Evolutionary conservation across 2,797 vertebrate species (phyloP).

Genomic region (Odontamblyopus rebecca): DNA sequence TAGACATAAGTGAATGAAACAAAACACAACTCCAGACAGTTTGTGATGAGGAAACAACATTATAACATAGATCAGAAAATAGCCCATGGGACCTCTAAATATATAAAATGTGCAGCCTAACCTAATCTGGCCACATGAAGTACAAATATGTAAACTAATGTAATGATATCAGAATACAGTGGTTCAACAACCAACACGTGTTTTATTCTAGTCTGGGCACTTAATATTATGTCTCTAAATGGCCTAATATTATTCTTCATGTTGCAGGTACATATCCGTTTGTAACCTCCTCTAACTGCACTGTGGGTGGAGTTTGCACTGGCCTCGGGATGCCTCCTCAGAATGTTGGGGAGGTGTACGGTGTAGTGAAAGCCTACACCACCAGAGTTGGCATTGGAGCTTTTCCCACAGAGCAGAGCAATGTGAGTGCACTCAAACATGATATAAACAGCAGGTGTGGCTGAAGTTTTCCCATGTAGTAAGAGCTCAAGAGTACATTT

Average conservation of each 20-base stretch:
- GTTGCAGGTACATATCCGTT: conserved; percentile 93
- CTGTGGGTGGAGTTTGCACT: conserved; percentile 96
- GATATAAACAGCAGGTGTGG: too few species aligned
- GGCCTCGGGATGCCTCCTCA: conserved; percentile 95
- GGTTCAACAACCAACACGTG: too few species aligned
- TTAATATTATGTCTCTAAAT: not conserved
- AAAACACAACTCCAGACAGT: too few species aligned
- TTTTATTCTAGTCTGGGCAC: not conserved
- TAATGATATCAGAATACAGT: too few species aligned
- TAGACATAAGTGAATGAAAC: too few species aligned
- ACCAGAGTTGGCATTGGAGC: conserved; percentile 96
- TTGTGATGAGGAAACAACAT: too few species aligned
- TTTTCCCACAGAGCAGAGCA: conserved; percentile 93
- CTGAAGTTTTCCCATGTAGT: too few species aligned
- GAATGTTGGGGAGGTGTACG: conserved; percentile 93
- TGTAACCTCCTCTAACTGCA: conserved; percentile 98
- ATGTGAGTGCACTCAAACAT: conserved; percentile 74
- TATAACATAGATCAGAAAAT: too few species aligned
- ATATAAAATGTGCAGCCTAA: not conserved
- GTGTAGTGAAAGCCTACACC: conserved; percentile 96
- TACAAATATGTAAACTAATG: too few species aligned
- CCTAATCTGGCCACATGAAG: not conserved
- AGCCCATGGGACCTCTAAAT: too few species aligned
- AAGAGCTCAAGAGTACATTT: not conserved
- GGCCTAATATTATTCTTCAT: not conserved